These are phyloP conservation scores for Drosophila longiperda DNA, from an alignment of 2,888 invertebrate genomes.

Conservation along the genomic window DNA sequence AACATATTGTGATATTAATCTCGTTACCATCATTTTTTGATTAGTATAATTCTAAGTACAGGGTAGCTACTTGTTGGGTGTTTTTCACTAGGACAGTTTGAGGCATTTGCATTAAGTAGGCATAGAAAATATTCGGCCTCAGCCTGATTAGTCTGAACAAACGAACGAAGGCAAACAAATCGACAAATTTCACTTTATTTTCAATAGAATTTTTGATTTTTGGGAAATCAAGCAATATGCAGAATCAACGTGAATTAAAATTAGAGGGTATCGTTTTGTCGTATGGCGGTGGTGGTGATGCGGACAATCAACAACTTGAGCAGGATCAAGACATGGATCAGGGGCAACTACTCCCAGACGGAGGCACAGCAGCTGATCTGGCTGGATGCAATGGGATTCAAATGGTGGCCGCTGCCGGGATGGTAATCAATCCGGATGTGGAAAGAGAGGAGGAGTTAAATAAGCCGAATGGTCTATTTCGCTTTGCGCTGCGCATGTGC, in stretches of 20 bases:
- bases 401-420: background rate
- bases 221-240: background rate
- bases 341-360: background rate
- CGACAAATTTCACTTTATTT: background rate
- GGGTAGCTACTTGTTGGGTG: background rate
- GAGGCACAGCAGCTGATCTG: background rate
- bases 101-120: background rate
- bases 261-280: background rate
- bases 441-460: background rate
- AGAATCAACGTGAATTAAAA: background rate
- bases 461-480: slow-evolving; percentile 36
- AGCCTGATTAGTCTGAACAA: background rate
- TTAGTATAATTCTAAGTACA: background rate
- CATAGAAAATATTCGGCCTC: background rate
- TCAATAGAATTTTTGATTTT: background rate
- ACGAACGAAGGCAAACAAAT: background rate
- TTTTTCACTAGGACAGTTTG: background rate
- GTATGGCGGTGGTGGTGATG: background rate
- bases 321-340: background rate
- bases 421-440: background rate
- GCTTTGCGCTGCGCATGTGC: slow-evolving; percentile 46
- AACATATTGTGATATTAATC: background rate
- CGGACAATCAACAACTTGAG: background rate
- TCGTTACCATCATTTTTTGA: background rate
- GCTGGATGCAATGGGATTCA: background rate